Conservation (phyloP, 2,113 vertebrate species). For the Stigmatopora argus region DNA sequence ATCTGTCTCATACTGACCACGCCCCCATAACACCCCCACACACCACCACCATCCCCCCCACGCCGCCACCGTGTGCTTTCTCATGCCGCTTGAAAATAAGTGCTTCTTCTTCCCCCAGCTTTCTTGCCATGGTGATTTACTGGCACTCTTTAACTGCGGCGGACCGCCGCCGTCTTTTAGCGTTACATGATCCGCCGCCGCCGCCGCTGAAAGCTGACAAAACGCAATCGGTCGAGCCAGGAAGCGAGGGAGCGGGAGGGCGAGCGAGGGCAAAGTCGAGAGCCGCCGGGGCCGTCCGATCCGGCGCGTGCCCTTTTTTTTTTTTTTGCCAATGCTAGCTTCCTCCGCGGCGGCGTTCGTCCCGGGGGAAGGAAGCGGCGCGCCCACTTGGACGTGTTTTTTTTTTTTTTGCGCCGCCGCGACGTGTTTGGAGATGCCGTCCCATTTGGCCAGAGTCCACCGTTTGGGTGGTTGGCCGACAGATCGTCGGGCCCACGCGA, state of each 20-base stretch:
- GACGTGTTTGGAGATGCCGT: too few relatives aligned
- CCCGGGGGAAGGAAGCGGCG: too few relatives aligned
- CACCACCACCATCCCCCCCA: slow-evolving; percentile 41
- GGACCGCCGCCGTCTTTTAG: slow-evolving; percentile 73
- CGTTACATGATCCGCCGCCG: slow-evolving; percentile 72
- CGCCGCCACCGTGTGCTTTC: slow-evolving; percentile 64
- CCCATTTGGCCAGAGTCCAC: slow-evolving; percentile 14
- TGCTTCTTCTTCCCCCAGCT: slow-evolving; percentile 68
- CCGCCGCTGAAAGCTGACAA: slow-evolving; percentile 75
- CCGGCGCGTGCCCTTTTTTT: too few relatives aligned
- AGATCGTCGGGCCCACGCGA: slow-evolving; percentile 38
- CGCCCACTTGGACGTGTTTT: slow-evolving; percentile 15
- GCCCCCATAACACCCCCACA: too few relatives aligned
- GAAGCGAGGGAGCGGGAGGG: slow-evolving; percentile 51
- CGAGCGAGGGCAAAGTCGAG: slow-evolving; percentile 37
- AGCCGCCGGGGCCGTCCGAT: slow-evolving; percentile 29
- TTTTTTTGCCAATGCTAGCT: too few relatives aligned
- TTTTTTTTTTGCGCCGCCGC: slow-evolving; percentile 47
- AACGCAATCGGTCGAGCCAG: slow-evolving; percentile 63
- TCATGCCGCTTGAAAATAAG: slow-evolving; percentile 69
- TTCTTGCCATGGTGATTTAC: slow-evolving; percentile 70
- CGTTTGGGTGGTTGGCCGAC: slow-evolving; percentile 20
- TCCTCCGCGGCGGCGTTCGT: too few relatives aligned
- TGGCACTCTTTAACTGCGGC: slow-evolving; percentile 69
- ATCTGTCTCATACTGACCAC: slow-evolving; percentile 52